Conservation (phyloP, 2,797 vertebrate species). For the Anableps anableps region DNA sequence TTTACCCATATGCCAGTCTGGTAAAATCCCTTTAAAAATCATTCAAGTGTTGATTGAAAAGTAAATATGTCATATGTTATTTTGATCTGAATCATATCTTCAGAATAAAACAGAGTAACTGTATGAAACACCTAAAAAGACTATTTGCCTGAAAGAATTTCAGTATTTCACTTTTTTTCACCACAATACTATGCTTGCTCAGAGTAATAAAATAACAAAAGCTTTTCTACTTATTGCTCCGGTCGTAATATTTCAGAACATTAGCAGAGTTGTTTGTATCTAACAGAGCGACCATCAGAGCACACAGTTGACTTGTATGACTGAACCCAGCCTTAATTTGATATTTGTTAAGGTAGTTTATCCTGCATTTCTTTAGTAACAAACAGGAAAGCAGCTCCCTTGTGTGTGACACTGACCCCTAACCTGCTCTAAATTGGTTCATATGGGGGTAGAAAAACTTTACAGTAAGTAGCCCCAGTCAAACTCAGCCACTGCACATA, state of each 20-base stretch:
- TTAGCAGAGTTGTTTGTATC: not conserved
- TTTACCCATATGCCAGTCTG: not conserved
- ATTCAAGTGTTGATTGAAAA: not conserved
- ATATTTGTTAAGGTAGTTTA: not conserved
- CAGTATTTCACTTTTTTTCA: not conserved
- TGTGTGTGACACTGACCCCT: not conserved
- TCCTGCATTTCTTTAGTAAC: not conserved
- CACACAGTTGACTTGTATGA: not conserved
- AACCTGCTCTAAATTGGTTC: not conserved
- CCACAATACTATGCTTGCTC: not conserved
- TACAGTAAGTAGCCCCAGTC: constrained; percentile 7
- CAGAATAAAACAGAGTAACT: not conserved
- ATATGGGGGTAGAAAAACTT: not conserved
- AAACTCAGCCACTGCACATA: not conserved
- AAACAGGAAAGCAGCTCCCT: not conserved
- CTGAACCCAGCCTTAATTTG: not conserved
- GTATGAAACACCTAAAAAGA: not conserved
- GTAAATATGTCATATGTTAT: not conserved
- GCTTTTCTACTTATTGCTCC: not conserved
- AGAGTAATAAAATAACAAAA: not conserved
- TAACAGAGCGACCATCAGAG: not conserved
- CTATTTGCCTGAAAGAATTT: not conserved
- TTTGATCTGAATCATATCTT: not conserved
- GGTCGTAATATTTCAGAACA: not conserved
- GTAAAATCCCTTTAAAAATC: not conserved